Base-by-base conservation (phyloP, 2,113 vertebrate genomes). In the Chrysochloris asiatica region DNA sequence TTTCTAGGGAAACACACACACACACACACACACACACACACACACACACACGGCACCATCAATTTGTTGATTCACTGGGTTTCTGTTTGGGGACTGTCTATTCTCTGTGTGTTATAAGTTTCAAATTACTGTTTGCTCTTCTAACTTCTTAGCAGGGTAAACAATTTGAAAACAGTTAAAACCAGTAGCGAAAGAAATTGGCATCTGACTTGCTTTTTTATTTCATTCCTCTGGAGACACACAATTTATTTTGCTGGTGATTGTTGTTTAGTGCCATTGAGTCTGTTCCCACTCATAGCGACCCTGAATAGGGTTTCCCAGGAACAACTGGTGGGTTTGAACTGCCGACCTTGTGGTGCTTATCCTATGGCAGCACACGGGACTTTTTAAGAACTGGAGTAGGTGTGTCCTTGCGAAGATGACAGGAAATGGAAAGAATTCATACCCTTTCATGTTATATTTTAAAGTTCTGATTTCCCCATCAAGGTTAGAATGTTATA, bases 61-160 rank as follows among this genome's bases (percentile, higher is more conserved):
- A 26, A 8, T 17, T 8, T 54, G 83, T 80, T 80, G 83, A 56
- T 59, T 83, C 59, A 14, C 24, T 78, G 75, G 54, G 69, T 87
- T 96, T 93, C 81, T 95, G 90, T 96, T 96, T 96, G 90, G 88
- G 36, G 47, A 82, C 86, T 52, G 59, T 80, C 79, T 86, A 54
- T 47, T 47, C 22, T 36, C 14, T 48, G 28, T 80, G 48, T 86
- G 43, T 94, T 90, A 79, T 2, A n/a, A 73, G 92, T 88, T 92
- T 96, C 93, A 79, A 81, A 82, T 96, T 90, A 87, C 94, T 94
- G 16, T 95, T 95, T 95, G 92, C 87, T 89, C 45, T 86, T 81
- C 45, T 84, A 75, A 41, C 92, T 90, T 95, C 88, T 94, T 89
- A 88, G 69, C 89, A 85, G 83, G 52, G 77, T 84, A 95, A 94